Base-by-base conservation (phyloP, 2,797 vertebrate species). In the Micropoecilia bifurca region DNA sequence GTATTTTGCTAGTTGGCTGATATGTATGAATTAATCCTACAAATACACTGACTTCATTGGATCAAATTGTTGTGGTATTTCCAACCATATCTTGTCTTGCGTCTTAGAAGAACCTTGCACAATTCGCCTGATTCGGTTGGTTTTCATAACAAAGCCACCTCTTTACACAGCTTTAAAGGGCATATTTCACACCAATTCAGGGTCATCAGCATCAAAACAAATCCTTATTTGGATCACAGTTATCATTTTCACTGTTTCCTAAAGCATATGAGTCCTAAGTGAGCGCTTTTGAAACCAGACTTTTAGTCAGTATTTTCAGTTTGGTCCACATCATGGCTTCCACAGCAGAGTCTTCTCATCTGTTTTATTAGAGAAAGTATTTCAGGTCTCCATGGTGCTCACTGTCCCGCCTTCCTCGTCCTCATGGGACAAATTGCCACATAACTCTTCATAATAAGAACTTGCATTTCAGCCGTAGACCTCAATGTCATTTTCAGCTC, bases 41-140 rank as follows among this genome's bases (percentile, higher is more conserved):
- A 78, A 78, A 57, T 63, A 36, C 22, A 16, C 72, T 78, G 76
- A 71, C 80, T 87, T 80, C 28, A 81, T 12, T 72, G 77, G 80
- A 71, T 45, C 1, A 71, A 45, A 46, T 71, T 46, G 25, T 71
- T 71, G 43, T 71, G 10, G 63, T 68, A 16, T 41, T 68, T 68
- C 33, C 33, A 63, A 63, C 33, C 22, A 68, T 68, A 13, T 41
- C 36, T 66, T 66, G 63, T 39, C 36, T 66, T 66, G 61, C 33
- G 0, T 39, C 20, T 41, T 36, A 63, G 16, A 63, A 63, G 33
- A 63, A 36, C 61, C 16, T 28, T 20, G 47, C 13, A 72, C 28
- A 72, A 75, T 79, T 59, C 77, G 20, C 81, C 28, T 73, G 46
- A 46, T 55, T 6, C 13, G 6, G 43, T 16, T 71, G 41, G 25